Conservation (phyloP, 2,888 invertebrate species). For the Drosophila prolongata region DNA sequence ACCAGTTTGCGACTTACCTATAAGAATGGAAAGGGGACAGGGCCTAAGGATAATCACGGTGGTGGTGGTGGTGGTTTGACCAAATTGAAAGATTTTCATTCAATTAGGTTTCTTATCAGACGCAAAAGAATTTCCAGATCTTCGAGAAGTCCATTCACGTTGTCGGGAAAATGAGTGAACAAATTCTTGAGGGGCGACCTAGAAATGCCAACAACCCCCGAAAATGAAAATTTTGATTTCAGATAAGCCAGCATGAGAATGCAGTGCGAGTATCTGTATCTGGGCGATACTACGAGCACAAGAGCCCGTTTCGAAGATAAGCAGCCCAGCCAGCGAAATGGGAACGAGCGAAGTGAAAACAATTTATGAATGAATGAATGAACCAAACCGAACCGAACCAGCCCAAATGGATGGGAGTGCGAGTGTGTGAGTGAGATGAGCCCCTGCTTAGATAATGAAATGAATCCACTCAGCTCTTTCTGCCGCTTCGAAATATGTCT, state of each 20-base stretch:
- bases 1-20: slow-evolving; percentile 33
- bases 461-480: slow-evolving; percentile 34
- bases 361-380: slow-evolving; percentile 48
- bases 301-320: slow-evolving; percentile 10
- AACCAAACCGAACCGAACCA: slow-evolving; percentile 10
- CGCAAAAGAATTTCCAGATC: slow-evolving; percentile 36
- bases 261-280: slow-evolving; percentile 35
- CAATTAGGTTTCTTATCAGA: slow-evolving; percentile 41
- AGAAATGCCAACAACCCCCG: slow-evolving; percentile 36
- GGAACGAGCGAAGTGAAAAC: slow-evolving; percentile 33
- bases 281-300: slow-evolving; percentile 22
- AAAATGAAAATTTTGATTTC: slow-evolving; percentile 27
- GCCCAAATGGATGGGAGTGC: slow-evolving; percentile 30
- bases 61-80: slow-evolving; percentile 11
- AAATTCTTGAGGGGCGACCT: slow-evolving; percentile 11
- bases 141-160: slow-evolving; percentile 26
- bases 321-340: slow-evolving; percentile 27
- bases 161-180: slow-evolving; percentile 18
- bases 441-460: slow-evolving; percentile 42
- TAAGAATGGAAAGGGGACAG: slow-evolving; percentile 10
- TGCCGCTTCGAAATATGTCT: slow-evolving; percentile 32
- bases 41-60: slow-evolving; percentile 2
- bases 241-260: slow-evolving; percentile 40
- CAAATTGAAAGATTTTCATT: slow-evolving; percentile 20
- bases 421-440: slow-evolving; percentile 40